Conservation (phyloP, 2,113 vertebrate species). For the Nanger granti region DNA sequence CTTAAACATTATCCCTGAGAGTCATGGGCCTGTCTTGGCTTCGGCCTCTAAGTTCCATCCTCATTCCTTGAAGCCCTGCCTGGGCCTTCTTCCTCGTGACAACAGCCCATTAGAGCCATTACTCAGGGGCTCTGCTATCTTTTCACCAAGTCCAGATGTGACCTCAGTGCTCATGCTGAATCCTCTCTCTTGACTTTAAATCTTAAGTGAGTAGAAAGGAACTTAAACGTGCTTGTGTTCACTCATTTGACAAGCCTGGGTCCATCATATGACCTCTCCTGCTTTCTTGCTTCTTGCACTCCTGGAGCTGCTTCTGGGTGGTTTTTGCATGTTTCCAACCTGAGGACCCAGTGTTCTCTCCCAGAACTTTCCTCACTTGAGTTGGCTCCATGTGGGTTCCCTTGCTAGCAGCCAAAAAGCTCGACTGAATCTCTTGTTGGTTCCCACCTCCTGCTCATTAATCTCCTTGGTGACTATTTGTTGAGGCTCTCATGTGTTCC, state of each 20-base stretch:
- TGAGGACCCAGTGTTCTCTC: neutral
- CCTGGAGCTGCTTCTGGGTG: neutral
- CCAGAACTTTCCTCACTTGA: neutral
- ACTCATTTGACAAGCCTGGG: neutral
- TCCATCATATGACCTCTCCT: neutral
- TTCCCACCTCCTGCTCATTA: neutral
- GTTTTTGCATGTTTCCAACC: neutral
- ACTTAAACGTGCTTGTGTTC: neutral
- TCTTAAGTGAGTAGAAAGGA: neutral
- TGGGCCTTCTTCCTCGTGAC: neutral
- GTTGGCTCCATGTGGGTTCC: neutral
- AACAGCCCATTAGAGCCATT: too few species aligned
- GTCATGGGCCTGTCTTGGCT: neutral
- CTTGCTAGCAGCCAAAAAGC: neutral
- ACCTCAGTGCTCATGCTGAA: too few species aligned
- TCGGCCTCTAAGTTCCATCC: neutral
- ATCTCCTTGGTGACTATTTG: neutral
- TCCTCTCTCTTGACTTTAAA: neutral
- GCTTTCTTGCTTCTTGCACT: neutral
- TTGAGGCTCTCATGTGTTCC: neutral
- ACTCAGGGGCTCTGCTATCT: neutral
- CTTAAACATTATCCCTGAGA: neutral
- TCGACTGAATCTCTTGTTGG: neutral
- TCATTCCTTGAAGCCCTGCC: neutral
- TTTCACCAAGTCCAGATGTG: neutral